A percentile compares a stretch with the other conserved stretches of the same genome.
These are phyloP conservation scores for Lucinisca nassula DNA, from an alignment of 2,888 invertebrate species.

Conservation along the genomic window DNA sequence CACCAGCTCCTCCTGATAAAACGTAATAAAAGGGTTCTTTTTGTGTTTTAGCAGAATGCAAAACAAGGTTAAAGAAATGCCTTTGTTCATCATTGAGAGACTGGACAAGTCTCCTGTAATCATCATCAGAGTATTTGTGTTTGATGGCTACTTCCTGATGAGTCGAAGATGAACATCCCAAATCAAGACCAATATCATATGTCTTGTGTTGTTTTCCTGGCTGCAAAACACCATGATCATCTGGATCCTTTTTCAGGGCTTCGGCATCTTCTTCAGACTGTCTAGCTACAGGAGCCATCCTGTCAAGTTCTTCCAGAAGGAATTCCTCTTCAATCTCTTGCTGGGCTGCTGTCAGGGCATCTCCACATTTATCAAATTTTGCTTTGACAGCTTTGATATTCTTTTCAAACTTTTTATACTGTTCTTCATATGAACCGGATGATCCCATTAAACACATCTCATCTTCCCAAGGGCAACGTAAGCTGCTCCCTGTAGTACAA, in stretches of 20 bases:
- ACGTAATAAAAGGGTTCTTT: constrained; percentile 8
- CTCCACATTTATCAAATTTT: neutral
- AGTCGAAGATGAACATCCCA: neutral
- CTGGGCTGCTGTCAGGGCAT: constrained; percentile 21
- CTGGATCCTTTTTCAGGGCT: neutral
- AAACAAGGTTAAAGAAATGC: constrained; percentile 22
- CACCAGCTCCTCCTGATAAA: constrained; percentile 33
- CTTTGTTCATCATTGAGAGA: constrained; percentile 41
- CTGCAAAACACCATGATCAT: neutral
- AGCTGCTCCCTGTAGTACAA: constrained; percentile 39
- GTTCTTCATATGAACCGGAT: constrained; percentile 10
- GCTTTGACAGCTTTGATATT: neutral
- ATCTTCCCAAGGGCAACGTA: constrained; percentile 48
- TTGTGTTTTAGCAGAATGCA: constrained; percentile 16
- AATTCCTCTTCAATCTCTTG: constrained; percentile 5
- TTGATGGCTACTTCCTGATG: constrained; percentile 6
- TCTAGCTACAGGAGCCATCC: constrained; percentile 24
- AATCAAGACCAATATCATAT: constrained; percentile 22
- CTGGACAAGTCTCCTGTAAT: neutral
- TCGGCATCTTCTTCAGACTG: constrained; percentile 25
- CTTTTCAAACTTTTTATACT: neutral
- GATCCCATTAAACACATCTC: constrained; percentile 16
- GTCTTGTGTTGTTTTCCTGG: neutral
- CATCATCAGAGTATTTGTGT: constrained; percentile 23
- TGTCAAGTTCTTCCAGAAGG: constrained; percentile 19